These are phyloP conservation scores for Trichechus manatus DNA, from an alignment of 2,113 vertebrate genomes.

Conservation along the genomic window DNA sequence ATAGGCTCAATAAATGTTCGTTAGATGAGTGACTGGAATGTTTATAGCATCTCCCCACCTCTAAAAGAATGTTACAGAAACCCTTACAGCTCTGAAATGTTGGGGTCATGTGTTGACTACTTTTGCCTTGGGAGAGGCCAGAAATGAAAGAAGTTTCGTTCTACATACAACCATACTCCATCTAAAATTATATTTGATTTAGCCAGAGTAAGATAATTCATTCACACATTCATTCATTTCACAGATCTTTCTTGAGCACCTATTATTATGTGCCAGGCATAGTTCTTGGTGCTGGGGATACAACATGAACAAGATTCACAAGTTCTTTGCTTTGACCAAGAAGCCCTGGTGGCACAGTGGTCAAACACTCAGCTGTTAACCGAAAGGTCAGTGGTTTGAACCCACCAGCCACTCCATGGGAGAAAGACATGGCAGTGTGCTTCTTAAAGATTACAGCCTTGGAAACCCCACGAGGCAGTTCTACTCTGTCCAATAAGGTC, in stretches of 20 bases:
- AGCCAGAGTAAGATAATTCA: not conserved
- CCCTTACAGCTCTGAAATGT: not conserved
- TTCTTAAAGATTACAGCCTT: not conserved
- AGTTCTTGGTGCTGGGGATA: not conserved
- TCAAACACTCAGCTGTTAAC: not conserved
- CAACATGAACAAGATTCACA: not conserved
- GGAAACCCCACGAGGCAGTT: not conserved
- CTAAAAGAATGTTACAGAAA: not conserved
- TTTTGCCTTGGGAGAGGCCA: not conserved
- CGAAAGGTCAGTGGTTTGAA: not conserved
- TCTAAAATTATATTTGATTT: not conserved
- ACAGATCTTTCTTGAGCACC: not conserved
- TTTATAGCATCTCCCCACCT: not conserved
- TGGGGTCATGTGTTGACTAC: not conserved
- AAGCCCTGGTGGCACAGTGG: not conserved
- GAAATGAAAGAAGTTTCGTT: constrained; percentile 3
- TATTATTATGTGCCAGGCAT: not conserved
- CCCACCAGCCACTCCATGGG: not conserved
- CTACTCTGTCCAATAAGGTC: not conserved
- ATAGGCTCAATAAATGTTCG: not conserved
- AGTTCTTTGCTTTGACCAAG: not conserved
- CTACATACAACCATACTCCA: not conserved
- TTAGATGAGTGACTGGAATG: not conserved
- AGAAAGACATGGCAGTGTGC: not conserved
- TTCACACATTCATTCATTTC: not conserved